A percentile compares a stretch with the other conserved stretches of the same genome.
phyloP scores from a whole-genome alignment of 2,888 invertebrate genomes.

The Athalia rosae region DNA sequence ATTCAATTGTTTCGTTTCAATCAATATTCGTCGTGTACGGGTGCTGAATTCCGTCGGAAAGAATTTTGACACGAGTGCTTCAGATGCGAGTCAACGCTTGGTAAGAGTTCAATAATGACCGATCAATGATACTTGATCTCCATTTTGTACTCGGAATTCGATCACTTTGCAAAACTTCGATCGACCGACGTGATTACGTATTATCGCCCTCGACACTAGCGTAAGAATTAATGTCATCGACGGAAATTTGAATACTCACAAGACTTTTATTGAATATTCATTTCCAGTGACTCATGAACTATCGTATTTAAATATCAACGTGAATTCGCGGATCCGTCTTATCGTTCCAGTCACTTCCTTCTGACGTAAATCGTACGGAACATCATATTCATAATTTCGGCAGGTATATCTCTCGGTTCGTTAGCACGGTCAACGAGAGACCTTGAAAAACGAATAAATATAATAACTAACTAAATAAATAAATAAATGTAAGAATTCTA shows the following conservation, averaged over 20 bases:
- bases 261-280: background rate
- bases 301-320: background rate
- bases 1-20: background rate
- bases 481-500: too few species aligned
- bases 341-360: background rate
- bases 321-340: too few species aligned
- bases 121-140: constrained; percentile 11
- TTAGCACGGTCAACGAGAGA: background rate
- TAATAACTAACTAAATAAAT: too few species aligned
- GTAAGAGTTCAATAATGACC: constrained; percentile 14
- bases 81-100: background rate
- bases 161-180: constrained; percentile 14
- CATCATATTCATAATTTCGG: background rate
- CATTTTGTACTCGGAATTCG: background rate
- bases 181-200: background rate
- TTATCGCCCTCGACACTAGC: background rate
- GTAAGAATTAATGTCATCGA: background rate
- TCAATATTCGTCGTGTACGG: background rate
- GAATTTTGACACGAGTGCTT: background rate
- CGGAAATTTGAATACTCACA: constrained; percentile 4
- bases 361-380: background rate
- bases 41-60: background rate
- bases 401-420: background rate
- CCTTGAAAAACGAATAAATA: too few species aligned
- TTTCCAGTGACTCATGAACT: background rate